phyloP scores from a whole-genome alignment of 2,888 invertebrate genomes.

The Eurytoma adleriae region DNA sequence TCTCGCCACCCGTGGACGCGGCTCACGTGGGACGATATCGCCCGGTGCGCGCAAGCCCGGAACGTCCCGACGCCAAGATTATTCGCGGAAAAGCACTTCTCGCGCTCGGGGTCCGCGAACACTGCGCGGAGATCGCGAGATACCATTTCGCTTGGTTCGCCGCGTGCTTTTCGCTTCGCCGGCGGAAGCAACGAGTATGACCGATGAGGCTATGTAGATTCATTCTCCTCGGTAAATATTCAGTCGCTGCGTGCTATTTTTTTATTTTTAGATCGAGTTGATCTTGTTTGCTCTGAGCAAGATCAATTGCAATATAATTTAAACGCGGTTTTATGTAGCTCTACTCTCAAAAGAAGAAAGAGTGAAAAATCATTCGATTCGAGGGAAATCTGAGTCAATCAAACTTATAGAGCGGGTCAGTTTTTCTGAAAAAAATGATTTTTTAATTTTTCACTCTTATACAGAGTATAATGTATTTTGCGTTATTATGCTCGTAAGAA shows the following conservation, averaged over 20 bases:
- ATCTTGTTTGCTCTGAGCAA: not conserved
- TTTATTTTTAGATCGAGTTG: not conserved
- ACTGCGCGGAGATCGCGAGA: not conserved
- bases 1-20: slow-evolving; percentile 9
- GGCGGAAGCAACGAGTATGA: slow-evolving; percentile 24
- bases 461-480: too few species aligned
- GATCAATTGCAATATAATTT: too few species aligned
- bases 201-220: slow-evolving; percentile 46
- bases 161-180: not conserved
- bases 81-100: slow-evolving; percentile 54
- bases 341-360: too few species aligned
- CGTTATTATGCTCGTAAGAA: too few species aligned
- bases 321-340: too few species aligned
- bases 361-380: too few species aligned
- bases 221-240: slow-evolving; percentile 45
- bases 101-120: slow-evolving; percentile 14
- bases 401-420: too few species aligned
- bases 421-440: too few species aligned
- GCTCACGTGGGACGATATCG: slow-evolving; percentile 32
- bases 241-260: not conserved
- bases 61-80: slow-evolving; percentile 28
- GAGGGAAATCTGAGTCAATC: too few species aligned
- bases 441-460: too few species aligned
- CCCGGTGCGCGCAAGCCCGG: not conserved
- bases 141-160: not conserved